phyloP scores from a whole-genome alignment of 2,888 invertebrate species.

The Lutraria lutraria region DNA sequence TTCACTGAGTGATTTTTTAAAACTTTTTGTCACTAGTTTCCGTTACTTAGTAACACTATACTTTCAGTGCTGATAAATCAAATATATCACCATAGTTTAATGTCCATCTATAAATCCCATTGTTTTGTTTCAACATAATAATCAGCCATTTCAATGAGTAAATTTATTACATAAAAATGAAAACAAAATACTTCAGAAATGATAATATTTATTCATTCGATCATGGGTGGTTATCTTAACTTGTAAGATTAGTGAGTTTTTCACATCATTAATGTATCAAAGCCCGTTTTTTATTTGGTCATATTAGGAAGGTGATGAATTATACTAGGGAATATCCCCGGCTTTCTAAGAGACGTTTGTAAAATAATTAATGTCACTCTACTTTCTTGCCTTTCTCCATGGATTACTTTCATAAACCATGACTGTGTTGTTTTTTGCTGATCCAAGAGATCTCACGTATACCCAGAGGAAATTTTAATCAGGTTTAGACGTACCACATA shows the following conservation, averaged over 20 bases:
- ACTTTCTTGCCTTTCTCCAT: background rate
- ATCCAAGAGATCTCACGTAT: background rate
- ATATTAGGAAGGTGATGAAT: background rate
- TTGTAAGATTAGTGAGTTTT: background rate
- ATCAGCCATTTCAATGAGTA: constrained; percentile 2
- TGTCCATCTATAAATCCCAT: background rate
- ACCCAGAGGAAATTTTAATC: background rate
- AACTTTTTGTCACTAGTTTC: background rate
- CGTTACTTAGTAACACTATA: background rate
- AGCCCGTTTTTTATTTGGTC: background rate
- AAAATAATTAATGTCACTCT: background rate
- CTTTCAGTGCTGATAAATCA: background rate
- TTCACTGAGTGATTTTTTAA: background rate
- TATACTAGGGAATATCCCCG: background rate
- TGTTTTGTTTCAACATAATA: background rate
- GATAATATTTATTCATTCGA: constrained; percentile 17
- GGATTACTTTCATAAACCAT: background rate
- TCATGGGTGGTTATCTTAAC: constrained; percentile 14
- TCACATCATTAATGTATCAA: background rate
- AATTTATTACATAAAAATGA: constrained; percentile 1
- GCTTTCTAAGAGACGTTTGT: background rate
- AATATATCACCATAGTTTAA: background rate
- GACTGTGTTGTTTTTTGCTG: background rate
- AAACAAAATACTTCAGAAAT: background rate
- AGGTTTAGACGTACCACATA: background rate